These are phyloP conservation scores for Podotricha telesiphe DNA, from an alignment of 2,888 invertebrate genomes.

Conservation along the genomic window DNA sequence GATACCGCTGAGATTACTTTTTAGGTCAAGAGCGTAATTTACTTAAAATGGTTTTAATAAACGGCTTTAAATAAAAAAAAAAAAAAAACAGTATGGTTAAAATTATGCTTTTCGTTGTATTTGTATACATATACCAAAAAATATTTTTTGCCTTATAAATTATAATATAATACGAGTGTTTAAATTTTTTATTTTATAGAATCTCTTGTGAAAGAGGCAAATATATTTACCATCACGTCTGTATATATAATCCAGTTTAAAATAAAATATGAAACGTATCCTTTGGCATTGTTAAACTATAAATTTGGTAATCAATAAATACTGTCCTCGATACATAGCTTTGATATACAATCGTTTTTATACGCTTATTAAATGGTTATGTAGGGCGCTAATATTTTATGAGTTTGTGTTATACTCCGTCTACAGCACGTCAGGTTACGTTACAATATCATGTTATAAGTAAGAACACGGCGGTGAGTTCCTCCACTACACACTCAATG, in stretches of 20 bases:
- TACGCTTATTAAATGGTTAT: slow-evolving; percentile 4
- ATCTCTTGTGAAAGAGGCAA: no score
- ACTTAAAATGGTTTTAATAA: background rate
- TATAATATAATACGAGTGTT: no score
- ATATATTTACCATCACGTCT: no score
- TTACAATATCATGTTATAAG: slow-evolving; percentile 3
- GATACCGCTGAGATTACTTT: slow-evolving; percentile 30
- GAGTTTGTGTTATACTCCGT: background rate
- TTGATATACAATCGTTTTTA: background rate
- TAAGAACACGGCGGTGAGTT: no score
- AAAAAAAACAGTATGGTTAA: no score
- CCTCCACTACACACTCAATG: no score
- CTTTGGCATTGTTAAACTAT: background rate
- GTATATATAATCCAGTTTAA: no score
- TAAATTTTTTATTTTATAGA: no score
- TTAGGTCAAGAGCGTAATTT: slow-evolving; percentile 23
- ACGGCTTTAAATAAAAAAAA: no score
- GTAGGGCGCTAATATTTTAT: slow-evolving; percentile 16
- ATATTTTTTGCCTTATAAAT: no score
- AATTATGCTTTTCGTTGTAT: no score
- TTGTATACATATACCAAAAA: no score
- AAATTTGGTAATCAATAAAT: slow-evolving; percentile 10
- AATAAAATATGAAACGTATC: background rate
- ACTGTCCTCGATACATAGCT: background rate
- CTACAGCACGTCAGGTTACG: background rate